Conservation (phyloP, 2,797 vertebrate genomes). For the Pseudomugil tenellus region DNA sequence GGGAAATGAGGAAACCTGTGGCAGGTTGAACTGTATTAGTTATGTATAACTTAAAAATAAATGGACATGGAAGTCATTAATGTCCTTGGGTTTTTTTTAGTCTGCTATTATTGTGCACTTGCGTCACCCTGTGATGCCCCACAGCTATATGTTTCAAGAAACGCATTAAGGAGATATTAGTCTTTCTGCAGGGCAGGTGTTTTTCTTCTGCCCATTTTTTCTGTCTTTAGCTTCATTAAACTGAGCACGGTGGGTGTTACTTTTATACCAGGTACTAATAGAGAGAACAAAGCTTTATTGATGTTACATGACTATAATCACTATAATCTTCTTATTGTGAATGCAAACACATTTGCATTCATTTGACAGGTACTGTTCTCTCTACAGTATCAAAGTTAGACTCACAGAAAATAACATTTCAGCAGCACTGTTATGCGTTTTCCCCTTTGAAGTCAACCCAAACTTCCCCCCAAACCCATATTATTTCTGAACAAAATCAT, state of each 20-base stretch:
- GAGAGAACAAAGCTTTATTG: constrained; percentile 36
- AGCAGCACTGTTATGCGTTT: constrained; percentile 23
- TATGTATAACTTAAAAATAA: constrained; percentile 71
- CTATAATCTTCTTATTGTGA: constrained; percentile 26
- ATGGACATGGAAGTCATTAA: constrained; percentile 67
- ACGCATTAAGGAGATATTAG: constrained; percentile 67
- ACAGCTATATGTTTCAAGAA: constrained; percentile 59
- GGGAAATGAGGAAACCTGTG: constrained; percentile 41
- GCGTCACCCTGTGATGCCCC: constrained; percentile 62
- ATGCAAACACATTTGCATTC: constrained; percentile 43
- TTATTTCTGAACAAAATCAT: constrained; percentile 71
- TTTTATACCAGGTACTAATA: constrained; percentile 36
- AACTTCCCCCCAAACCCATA: constrained; percentile 57
- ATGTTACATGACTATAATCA: constrained; percentile 23
- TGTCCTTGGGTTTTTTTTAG: constrained; percentile 53
- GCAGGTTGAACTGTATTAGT: constrained; percentile 65
- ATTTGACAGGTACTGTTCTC: constrained; percentile 34
- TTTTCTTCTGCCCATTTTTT: constrained; percentile 46
- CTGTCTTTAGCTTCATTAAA: constrained; percentile 39
- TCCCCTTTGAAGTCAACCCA: constrained; percentile 42
- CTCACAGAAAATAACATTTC: constrained; percentile 30
- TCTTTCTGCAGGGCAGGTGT: constrained; percentile 45
- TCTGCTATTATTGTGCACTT: constrained; percentile 66
- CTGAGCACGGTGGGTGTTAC: constrained; percentile 13
- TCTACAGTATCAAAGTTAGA: constrained; percentile 30